Evolutionary conservation across 2,888 invertebrate genomes (phyloP).

Genomic region (Amiota minor): DNA sequence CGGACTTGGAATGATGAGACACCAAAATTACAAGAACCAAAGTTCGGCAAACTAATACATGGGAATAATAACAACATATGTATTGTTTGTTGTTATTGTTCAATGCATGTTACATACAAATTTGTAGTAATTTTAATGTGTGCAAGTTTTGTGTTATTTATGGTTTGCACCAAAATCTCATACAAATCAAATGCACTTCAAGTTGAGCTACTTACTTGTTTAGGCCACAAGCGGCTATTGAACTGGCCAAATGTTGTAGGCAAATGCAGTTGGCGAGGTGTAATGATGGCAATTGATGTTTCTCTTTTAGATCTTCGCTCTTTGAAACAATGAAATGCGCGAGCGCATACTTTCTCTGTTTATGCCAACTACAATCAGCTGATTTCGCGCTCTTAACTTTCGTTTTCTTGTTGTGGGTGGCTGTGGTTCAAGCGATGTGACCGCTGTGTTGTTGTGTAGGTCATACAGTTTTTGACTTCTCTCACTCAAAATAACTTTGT

Average conservation of each 20-base stretch:
- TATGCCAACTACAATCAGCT: not conserved
- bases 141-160: slow-evolving; percentile 6
- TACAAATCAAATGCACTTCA: slow-evolving; percentile 48
- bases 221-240: slow-evolving; percentile 19
- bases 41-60: not conserved
- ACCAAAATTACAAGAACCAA: not conserved
- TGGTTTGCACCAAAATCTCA: slow-evolving; percentile 27
- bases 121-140: not conserved
- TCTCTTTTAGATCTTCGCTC: too few relatives aligned
- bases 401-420: not conserved
- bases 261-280: too few relatives aligned
- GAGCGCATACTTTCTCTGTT: not conserved
- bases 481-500: not conserved
- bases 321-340: too few relatives aligned
- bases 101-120: not conserved
- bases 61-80: not conserved
- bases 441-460: slow-evolving; percentile 6
- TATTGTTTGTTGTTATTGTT: too few relatives aligned
- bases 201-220: slow-evolving; percentile 48
- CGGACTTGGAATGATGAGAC: slow-evolving; percentile 32
- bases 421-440: not conserved
- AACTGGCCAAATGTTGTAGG: not conserved
- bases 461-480: not conserved
- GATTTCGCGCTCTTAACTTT: not conserved
- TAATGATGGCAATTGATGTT: too few relatives aligned